Conservation (phyloP, 2,888 invertebrate genomes). For the Diarsia rubi region DNA sequence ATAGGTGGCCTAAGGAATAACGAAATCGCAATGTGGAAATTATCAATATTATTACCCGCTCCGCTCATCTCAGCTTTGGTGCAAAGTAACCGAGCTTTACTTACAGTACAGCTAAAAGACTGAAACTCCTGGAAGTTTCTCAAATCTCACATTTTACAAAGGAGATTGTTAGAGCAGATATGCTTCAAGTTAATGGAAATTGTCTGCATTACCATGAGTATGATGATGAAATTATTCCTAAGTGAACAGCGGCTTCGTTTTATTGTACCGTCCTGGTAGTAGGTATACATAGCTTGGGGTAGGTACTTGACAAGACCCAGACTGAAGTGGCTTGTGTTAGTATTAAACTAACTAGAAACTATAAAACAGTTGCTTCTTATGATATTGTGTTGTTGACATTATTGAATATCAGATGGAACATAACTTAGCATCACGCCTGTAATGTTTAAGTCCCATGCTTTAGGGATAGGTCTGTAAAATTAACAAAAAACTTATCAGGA, state of each 20-base stretch:
- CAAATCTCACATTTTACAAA: conserved; percentile 44
- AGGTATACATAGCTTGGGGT: conserved; percentile 37
- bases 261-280: conserved; percentile 38
- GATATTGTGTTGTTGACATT: conserved; percentile 1
- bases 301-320: conserved; percentile 29
- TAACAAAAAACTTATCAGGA: neutral
- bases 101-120: conserved; percentile 5
- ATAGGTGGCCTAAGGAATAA: neutral
- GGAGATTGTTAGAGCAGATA: conserved; percentile 52
- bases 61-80: neutral
- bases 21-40: neutral
- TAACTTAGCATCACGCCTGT: too few relatives aligned
- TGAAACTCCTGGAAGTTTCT: conserved; percentile 33
- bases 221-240: conserved; percentile 64
- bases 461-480: neutral
- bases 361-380: neutral
- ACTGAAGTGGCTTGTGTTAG: conserved; percentile 33
- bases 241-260: conserved; percentile 54
- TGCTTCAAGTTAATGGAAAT: conserved; percentile 61
- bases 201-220: conserved; percentile 60
- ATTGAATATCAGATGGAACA: neutral
- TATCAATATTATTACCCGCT: neutral
- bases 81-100: neutral
- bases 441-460: too few relatives aligned
- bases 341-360: conserved; percentile 15